Evolutionary conservation across 2,113 vertebrate genomes (phyloP).

Genomic region (Mugil cephalus): DNA sequence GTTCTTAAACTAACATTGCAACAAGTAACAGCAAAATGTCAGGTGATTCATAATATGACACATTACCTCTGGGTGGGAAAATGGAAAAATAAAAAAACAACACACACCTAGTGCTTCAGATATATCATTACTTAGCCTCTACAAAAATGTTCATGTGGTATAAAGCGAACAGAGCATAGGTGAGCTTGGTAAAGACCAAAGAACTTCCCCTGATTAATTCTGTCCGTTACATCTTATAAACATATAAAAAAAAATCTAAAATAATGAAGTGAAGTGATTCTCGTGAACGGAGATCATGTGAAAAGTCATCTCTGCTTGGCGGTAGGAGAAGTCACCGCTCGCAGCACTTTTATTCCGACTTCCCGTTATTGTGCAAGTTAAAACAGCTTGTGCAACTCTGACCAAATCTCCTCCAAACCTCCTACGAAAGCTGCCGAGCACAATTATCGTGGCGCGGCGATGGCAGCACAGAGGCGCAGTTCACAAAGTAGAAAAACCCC

Average conservation of each 20-base stretch:
- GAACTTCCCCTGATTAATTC: background rate
- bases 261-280: background rate
- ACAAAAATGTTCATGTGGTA: too few relatives aligned
- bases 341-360: slow-evolving; percentile 29
- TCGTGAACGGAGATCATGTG: slow-evolving; percentile 27
- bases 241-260: background rate
- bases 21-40: too few relatives aligned
- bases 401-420: background rate
- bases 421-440: background rate
- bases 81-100: too few relatives aligned
- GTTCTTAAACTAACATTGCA: too few relatives aligned
- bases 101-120: too few relatives aligned
- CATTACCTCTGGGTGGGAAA: too few relatives aligned
- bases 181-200: too few relatives aligned
- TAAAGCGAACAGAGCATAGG: too few relatives aligned
- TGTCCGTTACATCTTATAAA: background rate
- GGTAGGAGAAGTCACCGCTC: slow-evolving; percentile 28
- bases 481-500: background rate
- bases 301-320: slow-evolving; percentile 17
- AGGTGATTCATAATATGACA: too few relatives aligned
- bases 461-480: background rate
- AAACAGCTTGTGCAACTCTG: slow-evolving; percentile 2
- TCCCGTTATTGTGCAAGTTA: slow-evolving; percentile 41
- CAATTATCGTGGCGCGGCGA: background rate
- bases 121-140: too few relatives aligned